A percentile compares a stretch with the other conserved stretches of the same genome.
These are phyloP conservation scores for Drosophila hawaiiensis DNA, from an alignment of 2,888 invertebrate species.

Conservation along the genomic window DNA sequence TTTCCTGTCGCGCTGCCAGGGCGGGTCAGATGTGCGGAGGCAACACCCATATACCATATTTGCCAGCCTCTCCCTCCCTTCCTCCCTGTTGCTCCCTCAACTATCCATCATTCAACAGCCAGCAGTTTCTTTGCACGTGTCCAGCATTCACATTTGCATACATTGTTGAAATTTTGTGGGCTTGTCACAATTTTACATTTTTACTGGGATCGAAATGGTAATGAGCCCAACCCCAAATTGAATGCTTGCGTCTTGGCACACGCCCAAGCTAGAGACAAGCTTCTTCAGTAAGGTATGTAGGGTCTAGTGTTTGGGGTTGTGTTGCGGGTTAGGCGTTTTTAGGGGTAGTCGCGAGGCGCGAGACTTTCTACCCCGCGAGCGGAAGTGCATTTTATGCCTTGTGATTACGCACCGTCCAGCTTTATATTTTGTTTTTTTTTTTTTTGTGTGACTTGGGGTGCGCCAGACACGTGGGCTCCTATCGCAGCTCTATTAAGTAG, in stretches of 20 bases:
- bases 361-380: constrained; percentile 49
- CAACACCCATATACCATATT: constrained; percentile 37
- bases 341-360: constrained; percentile 48
- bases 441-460: constrained; percentile 41
- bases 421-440: constrained; percentile 12
- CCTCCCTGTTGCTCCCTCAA: background rate
- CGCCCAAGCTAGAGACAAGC: constrained; percentile 48
- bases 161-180: constrained; percentile 40
- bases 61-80: constrained; percentile 8
- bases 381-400: constrained; percentile 79
- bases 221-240: constrained; percentile 32
- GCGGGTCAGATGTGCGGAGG: constrained; percentile 62
- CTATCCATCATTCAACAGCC: constrained; percentile 7
- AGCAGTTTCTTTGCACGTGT: constrained; percentile 62
- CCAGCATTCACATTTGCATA: constrained; percentile 62
- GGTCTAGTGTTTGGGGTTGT: constrained; percentile 5
- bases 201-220: constrained; percentile 46
- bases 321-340: constrained; percentile 7
- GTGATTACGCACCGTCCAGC: constrained; percentile 67
- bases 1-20: constrained; percentile 43
- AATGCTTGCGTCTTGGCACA: constrained; percentile 61
- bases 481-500: constrained; percentile 7
- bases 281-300: constrained; percentile 11
- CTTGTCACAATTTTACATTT: constrained; percentile 60
- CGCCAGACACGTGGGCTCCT: constrained; percentile 70